Conservation (phyloP, 2,113 vertebrate species). For the Ictidomys tridecemlineatus region DNA sequence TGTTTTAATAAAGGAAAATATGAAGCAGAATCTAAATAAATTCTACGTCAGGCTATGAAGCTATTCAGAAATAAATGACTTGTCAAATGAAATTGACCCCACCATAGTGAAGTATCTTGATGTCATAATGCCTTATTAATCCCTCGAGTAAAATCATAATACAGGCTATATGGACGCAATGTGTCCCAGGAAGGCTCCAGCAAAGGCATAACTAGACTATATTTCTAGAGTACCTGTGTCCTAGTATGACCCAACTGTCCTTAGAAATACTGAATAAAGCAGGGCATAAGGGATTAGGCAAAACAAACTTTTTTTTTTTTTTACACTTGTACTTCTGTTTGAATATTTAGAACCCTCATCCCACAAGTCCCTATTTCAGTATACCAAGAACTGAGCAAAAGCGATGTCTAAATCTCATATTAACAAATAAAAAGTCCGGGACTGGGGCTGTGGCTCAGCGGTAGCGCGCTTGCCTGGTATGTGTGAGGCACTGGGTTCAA, state of each 20-base stretch:
- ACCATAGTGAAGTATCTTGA: not conserved
- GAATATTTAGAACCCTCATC: not conserved
- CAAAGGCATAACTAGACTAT: not conserved
- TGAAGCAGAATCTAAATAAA: slow-evolving; percentile 20
- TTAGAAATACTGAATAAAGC: not conserved
- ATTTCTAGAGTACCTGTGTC: not conserved
- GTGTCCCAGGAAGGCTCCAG: not conserved
- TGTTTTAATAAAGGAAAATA: slow-evolving; percentile 7
- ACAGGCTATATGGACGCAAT: not conserved
- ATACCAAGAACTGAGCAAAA: not conserved
- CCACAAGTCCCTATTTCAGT: not conserved
- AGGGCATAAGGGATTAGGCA: not conserved
- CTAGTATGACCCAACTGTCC: not conserved
- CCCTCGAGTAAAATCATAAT: not conserved
- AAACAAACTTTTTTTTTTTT: not conserved
- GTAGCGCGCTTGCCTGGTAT: too few species aligned
- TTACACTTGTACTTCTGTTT: not conserved
- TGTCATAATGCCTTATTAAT: not conserved
- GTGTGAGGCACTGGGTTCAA: too few species aligned
- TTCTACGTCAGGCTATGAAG: slow-evolving; percentile 2
- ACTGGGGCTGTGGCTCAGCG: too few species aligned
- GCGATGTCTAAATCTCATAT: not conserved
- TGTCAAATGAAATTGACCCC: not conserved
- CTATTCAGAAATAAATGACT: not conserved
- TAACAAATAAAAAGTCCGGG: not conserved